A percentile compares a stretch with the other conserved stretches of the same genome.
Evolutionary conservation across 2,888 invertebrate genomes (phyloP).

Genomic region (Cryptus viduatorius): DNA sequence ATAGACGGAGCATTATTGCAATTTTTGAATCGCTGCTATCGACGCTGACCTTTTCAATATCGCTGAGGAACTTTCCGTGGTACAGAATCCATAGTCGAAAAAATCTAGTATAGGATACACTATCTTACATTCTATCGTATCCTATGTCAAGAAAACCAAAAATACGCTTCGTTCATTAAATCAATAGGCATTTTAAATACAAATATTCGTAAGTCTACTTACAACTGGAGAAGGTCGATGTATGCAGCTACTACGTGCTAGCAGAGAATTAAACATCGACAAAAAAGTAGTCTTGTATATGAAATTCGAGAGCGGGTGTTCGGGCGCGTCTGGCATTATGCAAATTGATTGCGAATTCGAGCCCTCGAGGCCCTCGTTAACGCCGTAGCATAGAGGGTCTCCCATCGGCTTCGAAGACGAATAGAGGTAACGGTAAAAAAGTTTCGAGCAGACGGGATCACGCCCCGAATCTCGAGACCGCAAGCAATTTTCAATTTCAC

Average conservation of each 20-base stretch:
- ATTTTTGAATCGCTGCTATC: not conserved
- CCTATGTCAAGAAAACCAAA: not conserved
- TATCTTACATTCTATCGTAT: not conserved
- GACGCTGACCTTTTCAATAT: not conserved
- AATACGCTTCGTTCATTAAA: not conserved
- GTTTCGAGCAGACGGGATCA: not conserved
- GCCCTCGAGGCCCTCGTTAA: constrained; percentile 47
- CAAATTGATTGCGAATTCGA: constrained; percentile 58
- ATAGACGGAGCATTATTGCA: not conserved
- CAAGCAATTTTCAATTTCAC: constrained; percentile 20
- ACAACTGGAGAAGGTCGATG: not conserved
- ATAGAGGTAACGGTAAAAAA: not conserved
- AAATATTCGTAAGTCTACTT: not conserved
- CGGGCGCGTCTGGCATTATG: constrained; percentile 45
- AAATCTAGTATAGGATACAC: not conserved
- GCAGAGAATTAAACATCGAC: constrained; percentile 12
- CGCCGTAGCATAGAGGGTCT: not conserved
- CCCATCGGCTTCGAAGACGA: not conserved
- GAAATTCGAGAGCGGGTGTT: constrained; percentile 33
- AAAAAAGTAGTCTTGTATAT: constrained; percentile 13
- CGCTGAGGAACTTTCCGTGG: not conserved
- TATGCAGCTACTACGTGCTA: constrained; percentile 7
- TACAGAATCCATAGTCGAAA: not conserved
- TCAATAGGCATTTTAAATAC: not conserved
- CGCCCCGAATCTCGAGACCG: constrained; percentile 5